phyloP scores from a whole-genome alignment of 2,113 vertebrate species.

The Vulpes lagopus region DNA sequence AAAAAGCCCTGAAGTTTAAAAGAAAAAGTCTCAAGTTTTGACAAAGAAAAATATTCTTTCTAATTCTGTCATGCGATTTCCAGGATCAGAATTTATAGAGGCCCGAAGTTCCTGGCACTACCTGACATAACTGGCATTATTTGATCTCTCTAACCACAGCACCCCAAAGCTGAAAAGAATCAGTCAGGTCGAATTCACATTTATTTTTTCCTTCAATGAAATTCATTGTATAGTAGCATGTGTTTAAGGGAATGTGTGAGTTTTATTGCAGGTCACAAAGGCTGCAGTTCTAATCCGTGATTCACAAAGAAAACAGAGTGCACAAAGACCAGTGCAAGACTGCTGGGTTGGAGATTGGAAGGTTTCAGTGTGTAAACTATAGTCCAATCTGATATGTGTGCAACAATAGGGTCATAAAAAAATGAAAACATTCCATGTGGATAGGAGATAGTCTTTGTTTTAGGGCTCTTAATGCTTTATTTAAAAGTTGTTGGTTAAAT shows the following conservation, averaged over 20 bases:
- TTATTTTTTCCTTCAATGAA: slow-evolving; percentile 77
- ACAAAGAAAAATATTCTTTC: slow-evolving; percentile 80
- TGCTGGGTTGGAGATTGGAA: not conserved
- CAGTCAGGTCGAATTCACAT: slow-evolving; percentile 63
- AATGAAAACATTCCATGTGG: slow-evolving; percentile 27
- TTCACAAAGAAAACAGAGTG: slow-evolving; percentile 72
- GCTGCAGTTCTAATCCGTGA: slow-evolving; percentile 45
- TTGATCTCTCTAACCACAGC: slow-evolving; percentile 73
- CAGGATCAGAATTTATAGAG: slow-evolving; percentile 29
- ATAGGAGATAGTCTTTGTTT: slow-evolving; percentile 27
- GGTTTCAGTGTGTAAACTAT: not conserved
- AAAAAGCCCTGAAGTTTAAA: slow-evolving; percentile 68
- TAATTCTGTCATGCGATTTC: slow-evolving; percentile 75
- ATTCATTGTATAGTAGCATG: slow-evolving; percentile 72
- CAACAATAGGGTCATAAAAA: slow-evolving; percentile 66
- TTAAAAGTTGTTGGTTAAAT: slow-evolving; percentile 53
- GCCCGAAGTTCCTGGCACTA: slow-evolving; percentile 71
- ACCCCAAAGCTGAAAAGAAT: slow-evolving; percentile 73
- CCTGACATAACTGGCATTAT: slow-evolving; percentile 68
- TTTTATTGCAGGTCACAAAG: slow-evolving; percentile 84
- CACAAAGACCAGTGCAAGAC: slow-evolving; percentile 61
- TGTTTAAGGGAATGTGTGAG: slow-evolving; percentile 71
- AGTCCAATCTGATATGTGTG: slow-evolving; percentile 29
- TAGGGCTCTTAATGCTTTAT: slow-evolving; percentile 42
- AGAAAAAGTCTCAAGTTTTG: slow-evolving; percentile 39